Conservation (phyloP, 2,888 invertebrate genomes). For the Parnassius apollo region DNA sequence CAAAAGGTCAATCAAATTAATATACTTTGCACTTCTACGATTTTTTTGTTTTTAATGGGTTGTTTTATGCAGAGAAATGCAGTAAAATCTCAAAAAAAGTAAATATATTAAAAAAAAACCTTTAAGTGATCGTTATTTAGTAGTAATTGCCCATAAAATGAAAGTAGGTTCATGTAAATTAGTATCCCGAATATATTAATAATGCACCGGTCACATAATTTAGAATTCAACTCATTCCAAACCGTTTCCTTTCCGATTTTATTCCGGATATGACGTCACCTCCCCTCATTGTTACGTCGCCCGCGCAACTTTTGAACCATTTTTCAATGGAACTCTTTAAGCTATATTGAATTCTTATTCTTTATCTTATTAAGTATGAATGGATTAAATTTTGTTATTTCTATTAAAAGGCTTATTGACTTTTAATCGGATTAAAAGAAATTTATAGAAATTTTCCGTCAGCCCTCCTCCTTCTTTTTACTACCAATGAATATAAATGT, state of each 20-base stretch:
- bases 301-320: conserved; percentile 21
- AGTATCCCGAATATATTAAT: conserved; percentile 2
- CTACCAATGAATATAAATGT: too few species aligned
- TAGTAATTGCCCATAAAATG: background rate
- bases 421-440: too few species aligned
- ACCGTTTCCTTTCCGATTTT: conserved; percentile 32
- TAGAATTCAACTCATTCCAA: conserved; percentile 29
- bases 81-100: too few species aligned
- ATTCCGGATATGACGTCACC: conserved; percentile 54
- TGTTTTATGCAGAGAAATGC: too few species aligned
- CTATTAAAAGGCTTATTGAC: too few species aligned
- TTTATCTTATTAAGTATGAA: background rate
- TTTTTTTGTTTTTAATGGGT: too few species aligned
- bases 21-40: too few species aligned
- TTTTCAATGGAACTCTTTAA: conserved; percentile 16
- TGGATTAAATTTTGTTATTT: background rate
- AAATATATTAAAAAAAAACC: too few species aligned
- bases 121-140: too few species aligned
- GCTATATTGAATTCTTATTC: conserved; percentile 4
- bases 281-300: conserved; percentile 37
- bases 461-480: too few species aligned
- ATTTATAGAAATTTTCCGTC: too few species aligned
- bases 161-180: conserved; percentile 1
- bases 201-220: conserved; percentile 13
- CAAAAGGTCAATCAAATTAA: too few species aligned